These are phyloP conservation scores for Abscondita cerata DNA, from an alignment of 2,888 invertebrate species.

Conservation along the genomic window DNA sequence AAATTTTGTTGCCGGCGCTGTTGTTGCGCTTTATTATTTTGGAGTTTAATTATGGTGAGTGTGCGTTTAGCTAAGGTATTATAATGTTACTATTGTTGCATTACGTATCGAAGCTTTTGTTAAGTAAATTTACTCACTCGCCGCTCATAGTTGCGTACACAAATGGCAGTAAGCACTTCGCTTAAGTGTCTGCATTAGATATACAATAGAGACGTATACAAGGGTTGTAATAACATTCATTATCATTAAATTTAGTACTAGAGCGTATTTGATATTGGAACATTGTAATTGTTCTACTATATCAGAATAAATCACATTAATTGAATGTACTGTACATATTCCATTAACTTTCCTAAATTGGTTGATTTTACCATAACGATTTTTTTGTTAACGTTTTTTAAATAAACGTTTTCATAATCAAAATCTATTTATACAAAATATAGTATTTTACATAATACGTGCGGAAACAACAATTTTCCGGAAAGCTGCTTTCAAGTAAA, in stretches of 20 bases:
- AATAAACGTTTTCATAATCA: too few species aligned
- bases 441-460: too few species aligned
- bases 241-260: slow-evolving; percentile 29
- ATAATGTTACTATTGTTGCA: not conserved
- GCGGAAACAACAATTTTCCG: too few species aligned
- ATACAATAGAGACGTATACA: slow-evolving; percentile 29
- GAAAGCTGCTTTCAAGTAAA: too few species aligned
- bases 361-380: too few species aligned
- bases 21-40: not conserved
- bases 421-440: too few species aligned
- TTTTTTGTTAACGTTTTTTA: too few species aligned
- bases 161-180: slow-evolving; percentile 34
- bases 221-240: slow-evolving; percentile 35
- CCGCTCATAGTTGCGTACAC: slow-evolving; percentile 32
- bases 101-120: slow-evolving; percentile 29
- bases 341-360: too few species aligned
- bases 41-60: slow-evolving; percentile 2
- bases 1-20: too few species aligned
- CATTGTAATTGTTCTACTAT: not conserved
- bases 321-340: too few species aligned
- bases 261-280: slow-evolving; percentile 17
- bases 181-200: slow-evolving; percentile 33
- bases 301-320: too few species aligned
- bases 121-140: slow-evolving; percentile 33
- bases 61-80: too few species aligned